Evolutionary conservation across 2,797 vertebrate species (phyloP).

Genomic region (Lophura swinhoii): DNA sequence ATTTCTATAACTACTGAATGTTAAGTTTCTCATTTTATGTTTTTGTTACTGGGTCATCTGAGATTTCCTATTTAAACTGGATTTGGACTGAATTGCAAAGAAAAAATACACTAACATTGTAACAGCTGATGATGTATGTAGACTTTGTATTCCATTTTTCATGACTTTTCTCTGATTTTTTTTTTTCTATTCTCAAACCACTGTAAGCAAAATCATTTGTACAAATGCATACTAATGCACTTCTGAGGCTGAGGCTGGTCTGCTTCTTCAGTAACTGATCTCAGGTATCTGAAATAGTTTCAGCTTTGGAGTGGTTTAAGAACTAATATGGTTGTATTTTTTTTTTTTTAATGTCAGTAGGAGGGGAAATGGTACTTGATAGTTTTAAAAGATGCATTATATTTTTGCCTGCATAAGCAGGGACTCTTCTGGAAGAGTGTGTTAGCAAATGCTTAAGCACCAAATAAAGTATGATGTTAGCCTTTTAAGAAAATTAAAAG

Average conservation of each 20-base stretch:
- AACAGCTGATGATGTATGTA: constrained; percentile 76
- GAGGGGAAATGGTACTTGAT: background rate
- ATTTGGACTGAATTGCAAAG: constrained; percentile 55
- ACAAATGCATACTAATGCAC: background rate
- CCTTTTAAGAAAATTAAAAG: background rate
- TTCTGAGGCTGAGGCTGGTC: constrained; percentile 38
- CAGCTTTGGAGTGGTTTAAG: background rate
- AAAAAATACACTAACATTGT: constrained; percentile 67
- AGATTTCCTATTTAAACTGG: constrained; percentile 68
- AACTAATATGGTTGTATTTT: background rate
- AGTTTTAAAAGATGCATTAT: background rate
- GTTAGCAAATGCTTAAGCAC: background rate
- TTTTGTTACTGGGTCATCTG: constrained; percentile 75
- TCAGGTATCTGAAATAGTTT: background rate
- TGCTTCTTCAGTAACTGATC: background rate
- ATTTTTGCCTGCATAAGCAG: background rate
- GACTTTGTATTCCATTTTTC: constrained; percentile 74
- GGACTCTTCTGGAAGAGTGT: background rate
- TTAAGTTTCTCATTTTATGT: constrained; percentile 73
- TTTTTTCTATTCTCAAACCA: constrained; percentile 80
- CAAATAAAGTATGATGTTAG: background rate
- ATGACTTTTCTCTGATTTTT: constrained; percentile 63
- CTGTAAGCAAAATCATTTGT: constrained; percentile 80
- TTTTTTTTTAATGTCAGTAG: background rate
- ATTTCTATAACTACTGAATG: constrained; percentile 66